Percentiles rank a stretch among this genome's conserved stretches.
Evolutionary conservation across 2,888 invertebrate genomes (phyloP).

Genomic region (Gnatocerus cornutus): DNA sequence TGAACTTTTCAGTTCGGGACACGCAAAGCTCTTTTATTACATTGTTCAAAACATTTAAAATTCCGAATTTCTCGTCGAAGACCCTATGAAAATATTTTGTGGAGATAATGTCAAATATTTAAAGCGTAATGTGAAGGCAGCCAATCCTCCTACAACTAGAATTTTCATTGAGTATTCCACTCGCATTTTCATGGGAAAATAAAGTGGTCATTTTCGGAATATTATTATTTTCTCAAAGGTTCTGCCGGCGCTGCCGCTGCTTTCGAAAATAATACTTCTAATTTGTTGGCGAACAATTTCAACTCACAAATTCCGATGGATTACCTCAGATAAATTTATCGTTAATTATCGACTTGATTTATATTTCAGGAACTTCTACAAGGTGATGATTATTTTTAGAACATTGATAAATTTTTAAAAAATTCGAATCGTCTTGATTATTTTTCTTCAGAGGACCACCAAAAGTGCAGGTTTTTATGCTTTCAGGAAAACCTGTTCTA

Average conservation of each 20-base stretch:
- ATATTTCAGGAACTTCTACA: neutral
- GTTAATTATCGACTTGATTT: neutral
- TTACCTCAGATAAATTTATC: neutral
- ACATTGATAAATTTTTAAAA: slow-evolving; percentile 11
- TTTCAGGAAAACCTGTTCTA: slow-evolving; percentile 23
- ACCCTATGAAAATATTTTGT: slow-evolving; percentile 18
- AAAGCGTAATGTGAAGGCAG: slow-evolving; percentile 16
- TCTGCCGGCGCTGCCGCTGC: slow-evolving; percentile 14
- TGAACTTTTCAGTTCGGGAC: neutral
- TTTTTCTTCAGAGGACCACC: slow-evolving; percentile 20
- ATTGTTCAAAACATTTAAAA: slow-evolving; percentile 13
- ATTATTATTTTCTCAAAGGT: slow-evolving; percentile 36
- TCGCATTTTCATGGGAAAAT: slow-evolving; percentile 39
- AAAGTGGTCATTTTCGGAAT: slow-evolving; percentile 32
- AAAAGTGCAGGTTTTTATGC: slow-evolving; percentile 17
- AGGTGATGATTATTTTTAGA: slow-evolving; percentile 18
- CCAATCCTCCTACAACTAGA: slow-evolving; percentile 12
- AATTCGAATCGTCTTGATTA: neutral
- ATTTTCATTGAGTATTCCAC: slow-evolving; percentile 37
- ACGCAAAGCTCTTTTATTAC: slow-evolving; percentile 1
- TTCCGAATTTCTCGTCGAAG: slow-evolving; percentile 19
- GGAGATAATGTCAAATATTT: slow-evolving; percentile 21
- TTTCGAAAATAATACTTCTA: slow-evolving; percentile 29
- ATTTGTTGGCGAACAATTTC: slow-evolving; percentile 17
- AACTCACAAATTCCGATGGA: neutral